A percentile compares a stretch with the other conserved stretches of the same genome.
These are phyloP conservation scores for Meteorus colon DNA, from an alignment of 2,888 invertebrate genomes.

Conservation along the genomic window DNA sequence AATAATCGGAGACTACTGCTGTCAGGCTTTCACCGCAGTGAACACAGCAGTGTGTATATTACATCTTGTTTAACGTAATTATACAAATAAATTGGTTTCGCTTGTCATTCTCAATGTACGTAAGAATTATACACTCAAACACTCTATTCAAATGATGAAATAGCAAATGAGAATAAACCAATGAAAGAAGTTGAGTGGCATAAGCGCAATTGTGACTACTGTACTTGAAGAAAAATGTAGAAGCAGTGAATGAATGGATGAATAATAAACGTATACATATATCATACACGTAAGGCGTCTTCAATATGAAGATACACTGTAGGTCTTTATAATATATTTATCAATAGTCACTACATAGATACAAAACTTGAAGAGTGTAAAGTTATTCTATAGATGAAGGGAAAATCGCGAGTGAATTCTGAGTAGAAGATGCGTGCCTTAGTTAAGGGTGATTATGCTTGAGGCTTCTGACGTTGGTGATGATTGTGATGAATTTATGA, in stretches of 20 bases:
- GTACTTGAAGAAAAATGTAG: background rate
- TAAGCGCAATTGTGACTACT: background rate
- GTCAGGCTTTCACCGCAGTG: background rate
- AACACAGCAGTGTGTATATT: background rate
- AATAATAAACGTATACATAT: background rate
- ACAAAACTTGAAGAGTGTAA: background rate
- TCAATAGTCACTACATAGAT: background rate
- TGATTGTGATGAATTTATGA: constrained; percentile 65
- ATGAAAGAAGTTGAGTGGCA: background rate
- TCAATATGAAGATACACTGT: background rate
- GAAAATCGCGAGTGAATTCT: background rate
- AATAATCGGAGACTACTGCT: background rate
- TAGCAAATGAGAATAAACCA: background rate
- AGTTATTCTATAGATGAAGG: background rate
- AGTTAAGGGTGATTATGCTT: constrained; percentile 58
- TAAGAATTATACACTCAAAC: background rate
- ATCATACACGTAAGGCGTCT: background rate
- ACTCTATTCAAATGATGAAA: background rate
- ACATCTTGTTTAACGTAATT: background rate
- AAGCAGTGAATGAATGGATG: background rate
- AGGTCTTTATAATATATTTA: background rate
- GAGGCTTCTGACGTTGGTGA: constrained; percentile 50
- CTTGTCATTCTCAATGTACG: background rate
- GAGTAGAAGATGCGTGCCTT: constrained; percentile 41
- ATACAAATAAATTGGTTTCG: background rate